Evolutionary conservation across 1,140 invertebrate genomes (phyloP), one percentile per base, ranked within the genome.

Genomic region (Caenorhabditis inopinata): DNA sequence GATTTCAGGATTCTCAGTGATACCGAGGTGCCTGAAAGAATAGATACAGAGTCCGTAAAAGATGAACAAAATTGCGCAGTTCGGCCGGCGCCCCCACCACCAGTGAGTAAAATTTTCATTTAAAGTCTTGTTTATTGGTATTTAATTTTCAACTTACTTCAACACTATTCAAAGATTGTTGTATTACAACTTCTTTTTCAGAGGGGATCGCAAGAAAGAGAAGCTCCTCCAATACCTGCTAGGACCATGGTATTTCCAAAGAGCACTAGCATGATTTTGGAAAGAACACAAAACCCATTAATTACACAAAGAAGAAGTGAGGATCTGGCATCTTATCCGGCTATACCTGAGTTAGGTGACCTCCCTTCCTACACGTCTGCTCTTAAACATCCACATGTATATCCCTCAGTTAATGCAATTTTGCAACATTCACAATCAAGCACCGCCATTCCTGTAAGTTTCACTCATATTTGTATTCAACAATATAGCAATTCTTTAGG

Each of bases 361-460:
- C 58, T 68, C 21, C 58, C 58, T 7, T 68, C 58, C 9, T 68
- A 68, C 21, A 68, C 58, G 2, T 29, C 29, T 18, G 58, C 58
- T 18, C 58, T 68, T 68, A 16, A 68, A 38, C 58, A 68, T 68
- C n/a, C 58, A n/a, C 53, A 58, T 9, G 32, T 68, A 2, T 68
- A 68, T 38, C 58, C 58, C 9, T 7, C 32, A 9, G 18, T 68
- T 21, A 42, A 42, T 38, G 58, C 32, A 18, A 18, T n/a, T 11
- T 38, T 68, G 2, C 58, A 68, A 18, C 58, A 68, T 68, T 68
- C 58, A 7, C 29, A 42, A 2, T 68, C 58, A 32, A 32, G 29
- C 9, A 42, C 49, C 27, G 49, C 27, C 11, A 18, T 49, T 14
- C 32, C 49, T 38, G 32, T 76, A 38, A 18, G 45, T 42, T 53